Evolutionary conservation across 2,797 vertebrate genomes (phyloP).

Genomic region (Sebastolobus alascanus): DNA sequence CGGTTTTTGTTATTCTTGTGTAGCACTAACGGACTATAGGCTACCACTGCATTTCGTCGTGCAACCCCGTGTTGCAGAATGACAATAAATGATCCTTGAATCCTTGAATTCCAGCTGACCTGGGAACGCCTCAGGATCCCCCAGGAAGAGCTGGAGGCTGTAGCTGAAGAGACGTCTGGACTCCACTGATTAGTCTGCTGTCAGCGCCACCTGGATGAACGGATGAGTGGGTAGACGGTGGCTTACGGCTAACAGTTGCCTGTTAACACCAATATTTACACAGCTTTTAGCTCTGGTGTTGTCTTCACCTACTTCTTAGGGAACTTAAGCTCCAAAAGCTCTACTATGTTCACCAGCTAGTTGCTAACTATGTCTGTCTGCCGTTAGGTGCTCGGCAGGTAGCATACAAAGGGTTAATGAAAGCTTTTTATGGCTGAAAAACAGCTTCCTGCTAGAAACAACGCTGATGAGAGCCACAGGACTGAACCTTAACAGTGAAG

Average conservation of each 20-base stretch:
- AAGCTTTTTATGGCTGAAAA: not conserved
- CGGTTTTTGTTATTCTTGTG: too few relatives aligned
- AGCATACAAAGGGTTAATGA: not conserved
- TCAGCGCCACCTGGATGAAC: not conserved
- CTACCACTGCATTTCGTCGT: not conserved
- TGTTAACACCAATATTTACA: not conserved
- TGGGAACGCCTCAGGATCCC: slow-evolving; percentile 18
- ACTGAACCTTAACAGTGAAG: not conserved
- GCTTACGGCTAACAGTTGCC: not conserved
- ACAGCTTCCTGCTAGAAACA: not conserved
- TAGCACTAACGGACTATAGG: too few relatives aligned
- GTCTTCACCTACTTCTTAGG: too few relatives aligned
- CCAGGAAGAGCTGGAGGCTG: slow-evolving; percentile 46
- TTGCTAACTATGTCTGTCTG: not conserved
- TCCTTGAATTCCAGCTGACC: slow-evolving; percentile 25
- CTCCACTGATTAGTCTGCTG: slow-evolving; percentile 26
- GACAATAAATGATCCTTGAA: not conserved
- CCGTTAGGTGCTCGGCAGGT: not conserved
- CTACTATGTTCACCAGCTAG: not conserved
- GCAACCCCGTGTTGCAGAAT: not conserved
- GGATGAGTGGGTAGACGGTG: not conserved
- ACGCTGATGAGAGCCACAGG: not conserved
- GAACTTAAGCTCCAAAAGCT: not conserved
- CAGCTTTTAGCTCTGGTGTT: not conserved
- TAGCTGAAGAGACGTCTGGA: slow-evolving; percentile 10